Evolutionary conservation across 1,140 invertebrate species (phyloP).

Genomic region (Schlechtendalia chinensis): DNA sequence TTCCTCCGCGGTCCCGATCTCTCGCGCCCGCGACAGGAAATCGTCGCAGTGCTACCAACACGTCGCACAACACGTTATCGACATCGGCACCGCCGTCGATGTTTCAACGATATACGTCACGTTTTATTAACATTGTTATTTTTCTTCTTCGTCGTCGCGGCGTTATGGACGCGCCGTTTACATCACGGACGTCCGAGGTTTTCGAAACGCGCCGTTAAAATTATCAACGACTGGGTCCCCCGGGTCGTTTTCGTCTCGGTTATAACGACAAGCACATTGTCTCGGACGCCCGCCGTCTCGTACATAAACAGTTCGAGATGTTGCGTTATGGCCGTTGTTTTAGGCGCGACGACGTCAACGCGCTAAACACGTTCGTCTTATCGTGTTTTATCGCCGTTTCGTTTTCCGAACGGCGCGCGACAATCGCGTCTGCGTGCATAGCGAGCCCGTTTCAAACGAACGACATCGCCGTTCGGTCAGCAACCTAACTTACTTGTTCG

Average conservation of each 20-base stretch:
- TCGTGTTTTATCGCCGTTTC: not conserved
- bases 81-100: no score
- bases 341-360: slow-evolving; percentile 1
- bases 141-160: no score
- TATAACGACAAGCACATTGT: slow-evolving; percentile 8
- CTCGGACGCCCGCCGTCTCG: not conserved
- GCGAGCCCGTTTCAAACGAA: no score
- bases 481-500: no score
- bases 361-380: not conserved
- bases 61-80: no score
- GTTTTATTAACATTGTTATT: no score
- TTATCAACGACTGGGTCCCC: not conserved
- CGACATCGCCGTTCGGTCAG: no score
- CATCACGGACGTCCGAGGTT: not conserved
- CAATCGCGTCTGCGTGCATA: no score
- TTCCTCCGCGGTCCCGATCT: not conserved
- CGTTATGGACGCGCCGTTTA: no score
- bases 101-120: not conserved
- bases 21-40: not conserved
- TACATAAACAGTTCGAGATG: no score
- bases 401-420: not conserved
- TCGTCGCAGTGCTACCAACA: not conserved
- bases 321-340: not conserved
- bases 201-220: not conserved
- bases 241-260: not conserved